Conservation (phyloP, 1,140 invertebrate genomes). For the Spodoptera litura region DNA sequence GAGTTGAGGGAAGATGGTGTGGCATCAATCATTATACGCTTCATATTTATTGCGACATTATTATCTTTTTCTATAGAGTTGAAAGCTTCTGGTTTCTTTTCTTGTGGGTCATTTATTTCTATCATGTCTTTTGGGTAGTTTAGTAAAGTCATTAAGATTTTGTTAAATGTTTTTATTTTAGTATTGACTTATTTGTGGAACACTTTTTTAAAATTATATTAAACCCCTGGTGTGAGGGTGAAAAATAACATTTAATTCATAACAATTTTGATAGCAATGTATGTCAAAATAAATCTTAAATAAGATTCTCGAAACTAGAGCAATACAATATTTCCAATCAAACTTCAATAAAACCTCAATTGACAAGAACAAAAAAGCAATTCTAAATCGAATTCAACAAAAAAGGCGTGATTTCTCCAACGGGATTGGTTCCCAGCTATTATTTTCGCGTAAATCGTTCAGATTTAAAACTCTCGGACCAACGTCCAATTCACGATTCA, state of each 20-base stretch:
- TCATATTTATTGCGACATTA: constrained; percentile 32
- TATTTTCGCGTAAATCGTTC: constrained; percentile 76
- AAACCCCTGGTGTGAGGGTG: too few relatives aligned
- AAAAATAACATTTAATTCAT: too few relatives aligned
- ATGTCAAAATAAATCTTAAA: too few relatives aligned
- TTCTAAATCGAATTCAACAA: constrained; percentile 55
- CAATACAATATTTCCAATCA: constrained; percentile 2
- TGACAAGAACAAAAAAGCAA: constrained; percentile 44
- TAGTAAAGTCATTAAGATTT: neutral
- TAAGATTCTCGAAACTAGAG: neutral
- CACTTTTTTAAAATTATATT: too few relatives aligned
- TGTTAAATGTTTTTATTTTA: too few relatives aligned
- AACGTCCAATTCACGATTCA: constrained; percentile 77
- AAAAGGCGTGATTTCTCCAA: constrained; percentile 58
- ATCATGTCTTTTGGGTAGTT: neutral
- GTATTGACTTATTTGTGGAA: too few relatives aligned
- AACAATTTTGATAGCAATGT: too few relatives aligned
- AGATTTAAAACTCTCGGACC: constrained; percentile 76
- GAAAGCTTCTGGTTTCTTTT: constrained; percentile 17
- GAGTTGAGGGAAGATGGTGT: constrained; percentile 45
- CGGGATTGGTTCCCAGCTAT: constrained; percentile 65
- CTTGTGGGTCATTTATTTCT: constrained; percentile 3
- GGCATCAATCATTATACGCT: constrained; percentile 45
- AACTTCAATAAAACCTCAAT: constrained; percentile 11
- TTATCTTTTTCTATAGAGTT: constrained; percentile 23